Evolutionary conservation across 2,797 vertebrate species (phyloP).

Genomic region (Acridotheres tristis): DNA sequence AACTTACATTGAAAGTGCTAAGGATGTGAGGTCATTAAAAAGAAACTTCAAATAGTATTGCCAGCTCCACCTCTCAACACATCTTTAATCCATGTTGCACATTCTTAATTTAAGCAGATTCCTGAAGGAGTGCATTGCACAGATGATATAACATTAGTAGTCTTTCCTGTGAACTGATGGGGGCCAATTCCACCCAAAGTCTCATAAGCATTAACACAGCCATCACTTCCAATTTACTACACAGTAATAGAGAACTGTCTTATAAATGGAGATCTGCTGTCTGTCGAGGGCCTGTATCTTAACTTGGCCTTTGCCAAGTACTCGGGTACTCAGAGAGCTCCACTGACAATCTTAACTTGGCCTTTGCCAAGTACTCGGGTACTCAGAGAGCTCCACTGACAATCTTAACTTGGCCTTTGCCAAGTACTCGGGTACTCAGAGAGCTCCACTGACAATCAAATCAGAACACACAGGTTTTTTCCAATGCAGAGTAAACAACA

Average conservation of each 20-base stretch:
- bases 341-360: no score
- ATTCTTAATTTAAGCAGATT: neutral
- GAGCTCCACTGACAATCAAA: neutral
- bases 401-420: neutral
- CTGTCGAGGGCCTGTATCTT: neutral
- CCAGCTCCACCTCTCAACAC: neutral
- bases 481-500: neutral
- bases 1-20: neutral
- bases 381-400: no score
- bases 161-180: neutral
- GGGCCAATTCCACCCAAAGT: neutral
- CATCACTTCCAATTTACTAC: neutral
- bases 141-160: neutral
- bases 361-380: no score
- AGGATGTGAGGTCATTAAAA: neutral
- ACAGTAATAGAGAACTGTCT: neutral
- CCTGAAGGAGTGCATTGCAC: neutral
- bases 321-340: no score
- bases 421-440: accelerated
- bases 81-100: neutral
- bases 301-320: neutral
- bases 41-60: neutral
- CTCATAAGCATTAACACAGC: neutral
- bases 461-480: neutral
- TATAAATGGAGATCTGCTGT: neutral